These are phyloP conservation scores for Callinectes sapidus DNA, from an alignment of 2,888 invertebrate genomes.

Conservation along the genomic window DNA sequence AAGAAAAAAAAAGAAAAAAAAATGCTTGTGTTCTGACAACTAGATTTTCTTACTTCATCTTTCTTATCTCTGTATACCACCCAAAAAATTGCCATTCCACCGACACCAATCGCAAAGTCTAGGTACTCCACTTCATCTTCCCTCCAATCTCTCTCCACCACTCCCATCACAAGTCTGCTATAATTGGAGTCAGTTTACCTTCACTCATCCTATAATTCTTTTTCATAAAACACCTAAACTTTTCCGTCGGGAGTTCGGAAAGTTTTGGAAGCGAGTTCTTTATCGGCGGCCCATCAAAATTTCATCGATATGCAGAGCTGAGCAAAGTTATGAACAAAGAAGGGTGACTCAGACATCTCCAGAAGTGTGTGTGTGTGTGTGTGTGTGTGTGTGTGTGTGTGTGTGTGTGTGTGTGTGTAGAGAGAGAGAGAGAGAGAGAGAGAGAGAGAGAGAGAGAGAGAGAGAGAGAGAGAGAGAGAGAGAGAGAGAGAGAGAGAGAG, in stretches of 20 bases:
- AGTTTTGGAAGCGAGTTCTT: slow-evolving; percentile 23
- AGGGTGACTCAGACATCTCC: slow-evolving; percentile 27
- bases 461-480: slow-evolving; percentile 16
- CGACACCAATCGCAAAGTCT: not conserved
- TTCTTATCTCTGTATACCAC: not conserved
- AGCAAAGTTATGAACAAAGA: slow-evolving; percentile 35
- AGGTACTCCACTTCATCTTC: not conserved
- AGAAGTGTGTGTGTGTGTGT: not conserved
- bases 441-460: slow-evolving; percentile 34
- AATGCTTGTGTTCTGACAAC: too few species aligned
- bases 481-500: not conserved
- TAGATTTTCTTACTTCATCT: not conserved
- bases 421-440: slow-evolving; percentile 37
- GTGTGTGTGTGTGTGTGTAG: too few species aligned
- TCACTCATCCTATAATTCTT: slow-evolving; percentile 30
- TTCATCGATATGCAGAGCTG: slow-evolving; percentile 33
- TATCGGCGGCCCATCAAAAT: slow-evolving; percentile 29
- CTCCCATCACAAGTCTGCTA: not conserved
- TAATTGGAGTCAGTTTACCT: slow-evolving; percentile 28
- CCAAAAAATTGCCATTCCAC: not conserved
- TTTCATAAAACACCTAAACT: slow-evolving; percentile 36
- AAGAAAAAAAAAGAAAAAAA: too few species aligned
- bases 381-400: too few species aligned
- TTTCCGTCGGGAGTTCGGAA: slow-evolving; percentile 16
- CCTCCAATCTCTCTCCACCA: not conserved